These are phyloP conservation scores for Euphonia xanthogaster DNA, from an alignment of 2,797 vertebrate genomes.

Conservation along the genomic window DNA sequence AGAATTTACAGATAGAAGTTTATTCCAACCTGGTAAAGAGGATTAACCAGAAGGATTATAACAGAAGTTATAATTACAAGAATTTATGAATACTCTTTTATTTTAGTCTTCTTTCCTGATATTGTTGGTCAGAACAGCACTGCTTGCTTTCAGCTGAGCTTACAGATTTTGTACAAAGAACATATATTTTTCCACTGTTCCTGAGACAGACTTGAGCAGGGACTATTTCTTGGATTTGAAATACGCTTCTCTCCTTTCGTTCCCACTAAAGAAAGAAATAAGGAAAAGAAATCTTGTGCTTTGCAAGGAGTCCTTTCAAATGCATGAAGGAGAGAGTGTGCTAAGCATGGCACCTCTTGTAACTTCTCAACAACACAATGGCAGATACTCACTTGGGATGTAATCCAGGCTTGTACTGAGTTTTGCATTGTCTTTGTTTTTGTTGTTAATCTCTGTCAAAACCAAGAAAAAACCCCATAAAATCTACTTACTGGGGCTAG, in stretches of 20 bases:
- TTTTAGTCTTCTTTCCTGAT: background rate
- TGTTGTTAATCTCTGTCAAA: background rate
- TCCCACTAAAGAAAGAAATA: background rate
- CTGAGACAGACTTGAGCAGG: background rate
- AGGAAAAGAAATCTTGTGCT: background rate
- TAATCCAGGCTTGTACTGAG: background rate
- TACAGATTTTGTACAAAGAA: background rate
- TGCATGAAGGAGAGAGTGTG: background rate
- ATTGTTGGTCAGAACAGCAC: background rate
- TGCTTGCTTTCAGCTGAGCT: background rate
- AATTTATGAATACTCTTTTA: background rate
- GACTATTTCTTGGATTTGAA: background rate
- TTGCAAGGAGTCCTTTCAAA: background rate
- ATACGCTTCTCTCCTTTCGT: background rate
- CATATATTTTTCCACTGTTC: background rate
- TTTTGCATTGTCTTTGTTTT: background rate
- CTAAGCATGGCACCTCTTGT: background rate
- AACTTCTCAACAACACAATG: background rate
- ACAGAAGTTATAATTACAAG: background rate
- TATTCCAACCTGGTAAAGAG: background rate
- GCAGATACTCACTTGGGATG: background rate
- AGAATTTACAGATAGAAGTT: background rate
- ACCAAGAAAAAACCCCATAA: rapidly evolving
- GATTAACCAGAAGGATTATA: background rate
- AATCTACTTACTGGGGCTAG: background rate